A percentile compares a stretch with the other conserved stretches of the same genome.
These are phyloP conservation scores for Gibbula magus DNA, from an alignment of 2,888 invertebrate genomes.

Conservation along the genomic window DNA sequence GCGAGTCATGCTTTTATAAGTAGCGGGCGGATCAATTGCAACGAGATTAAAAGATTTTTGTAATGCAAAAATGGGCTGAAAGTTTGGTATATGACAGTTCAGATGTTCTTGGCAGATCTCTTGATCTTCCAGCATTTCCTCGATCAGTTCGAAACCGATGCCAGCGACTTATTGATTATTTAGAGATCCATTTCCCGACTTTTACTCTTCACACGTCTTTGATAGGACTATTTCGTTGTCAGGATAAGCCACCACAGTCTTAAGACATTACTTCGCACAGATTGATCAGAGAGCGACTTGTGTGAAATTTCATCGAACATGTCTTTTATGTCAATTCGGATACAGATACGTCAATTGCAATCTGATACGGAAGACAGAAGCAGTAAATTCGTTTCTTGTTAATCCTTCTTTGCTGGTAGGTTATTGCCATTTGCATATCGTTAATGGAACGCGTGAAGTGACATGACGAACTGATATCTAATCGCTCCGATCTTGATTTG, in stretches of 20 bases:
- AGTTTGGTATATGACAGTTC: too few species aligned
- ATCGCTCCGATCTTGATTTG: conserved; percentile 17
- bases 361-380: neutral
- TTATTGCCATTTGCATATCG: neutral
- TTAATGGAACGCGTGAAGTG: neutral
- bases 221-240: neutral
- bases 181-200: too few species aligned
- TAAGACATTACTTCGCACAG: neutral
- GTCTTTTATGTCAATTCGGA: neutral
- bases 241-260: neutral
- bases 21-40: too few species aligned
- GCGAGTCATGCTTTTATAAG: too few species aligned
- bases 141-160: too few species aligned
- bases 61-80: too few species aligned
- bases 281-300: neutral
- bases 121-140: too few species aligned
- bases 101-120: too few species aligned
- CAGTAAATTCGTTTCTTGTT: neutral
- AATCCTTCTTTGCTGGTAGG: neutral
- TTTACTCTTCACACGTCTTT: neutral
- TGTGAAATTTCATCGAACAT: conserved; percentile 1
- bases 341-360: neutral
- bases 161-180: too few species aligned
- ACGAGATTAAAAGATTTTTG: too few species aligned
- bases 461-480: neutral